Evolutionary conservation across 2,797 vertebrate genomes (phyloP).

Genomic region (Oreonectes daqikongensis): DNA sequence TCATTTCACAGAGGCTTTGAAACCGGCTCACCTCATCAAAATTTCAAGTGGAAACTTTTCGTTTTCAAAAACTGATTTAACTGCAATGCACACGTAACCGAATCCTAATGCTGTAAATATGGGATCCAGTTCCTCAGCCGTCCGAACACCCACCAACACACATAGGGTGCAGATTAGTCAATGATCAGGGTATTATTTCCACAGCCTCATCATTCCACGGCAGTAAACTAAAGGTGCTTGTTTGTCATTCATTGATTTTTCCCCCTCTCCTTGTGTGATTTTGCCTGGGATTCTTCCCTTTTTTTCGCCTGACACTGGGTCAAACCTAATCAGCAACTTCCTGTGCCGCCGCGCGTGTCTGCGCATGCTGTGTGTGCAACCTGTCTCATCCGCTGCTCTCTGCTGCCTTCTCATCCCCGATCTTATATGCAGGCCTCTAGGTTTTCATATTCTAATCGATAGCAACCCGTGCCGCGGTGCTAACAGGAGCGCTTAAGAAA

Average conservation of each 20-base stretch:
- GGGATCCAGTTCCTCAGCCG: not conserved
- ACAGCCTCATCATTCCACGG: conserved; percentile 32
- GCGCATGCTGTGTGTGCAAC: conserved; percentile 32
- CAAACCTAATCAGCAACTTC: conserved; percentile 55
- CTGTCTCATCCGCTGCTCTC: conserved; percentile 29
- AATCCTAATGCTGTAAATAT: not conserved
- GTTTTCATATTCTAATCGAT: conserved; percentile 52
- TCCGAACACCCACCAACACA: not conserved
- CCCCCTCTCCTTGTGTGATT: conserved; percentile 18
- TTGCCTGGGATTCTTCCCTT: conserved; percentile 23
- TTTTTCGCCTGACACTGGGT: conserved; percentile 43
- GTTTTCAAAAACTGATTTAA: conserved; percentile 9
- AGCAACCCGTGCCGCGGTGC: conserved; percentile 25
- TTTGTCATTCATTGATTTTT: conserved; percentile 48
- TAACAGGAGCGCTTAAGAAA: conserved; percentile 45
- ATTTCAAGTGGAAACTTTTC: not conserved
- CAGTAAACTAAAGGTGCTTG: conserved; percentile 41
- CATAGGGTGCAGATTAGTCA: conserved; percentile 11
- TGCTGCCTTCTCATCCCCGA: conserved; percentile 24
- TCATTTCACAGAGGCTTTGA: not conserved
- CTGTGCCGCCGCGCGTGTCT: conserved; percentile 13
- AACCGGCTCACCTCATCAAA: not conserved
- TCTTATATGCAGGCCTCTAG: conserved; percentile 39
- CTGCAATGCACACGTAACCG: not conserved
- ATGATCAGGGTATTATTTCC: conserved; percentile 41